Evolutionary conservation across 2,888 invertebrate species (phyloP), one percentile per base, ranked within the genome.

Genomic region (Cataglyphis albicans): DNA sequence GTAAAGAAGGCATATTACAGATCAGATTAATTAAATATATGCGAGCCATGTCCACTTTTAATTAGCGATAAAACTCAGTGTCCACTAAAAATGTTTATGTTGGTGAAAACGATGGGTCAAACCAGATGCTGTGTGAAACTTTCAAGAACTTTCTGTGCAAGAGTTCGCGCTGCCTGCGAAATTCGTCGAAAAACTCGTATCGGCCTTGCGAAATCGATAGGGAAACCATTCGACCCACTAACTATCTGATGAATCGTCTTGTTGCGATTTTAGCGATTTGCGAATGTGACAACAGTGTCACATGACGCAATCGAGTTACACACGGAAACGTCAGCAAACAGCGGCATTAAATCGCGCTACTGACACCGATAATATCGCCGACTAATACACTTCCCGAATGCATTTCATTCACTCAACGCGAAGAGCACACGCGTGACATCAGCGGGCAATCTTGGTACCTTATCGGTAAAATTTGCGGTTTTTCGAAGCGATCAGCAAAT

Each of bases 361-460:
- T 72, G 78, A 59, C 78, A 70, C 25, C 44, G 21, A 80, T 78
- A 70, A 44, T 57, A 18, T 59, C 32, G 59, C 59, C 4, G 35
- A 12, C 21, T 80, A 80, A 80, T 72, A 44, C 72, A 78, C 78
- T 70, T 59, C 21, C 25, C 72, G 78, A 44, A 21, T n/a, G n/a
- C 7, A 52, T 52, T 35, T 59, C 44, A n/a, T n/a, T 80, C 48
- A 25, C 59, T 57, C 70, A 57, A 57, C 25, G 10, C n/a, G 0
- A 44, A 18, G 15, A 41, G 12, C 32, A 12, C 21, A 21, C 35
- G 25, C 55, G 52, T n/a, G 52, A 41, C 57, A n/a, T 78, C 57
- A n/a, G 12, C 7, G 41, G 21, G 25, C 32, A 25, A 44, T 7
- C 18, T n/a, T 29, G 15, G 6, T 10, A 18, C 7, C 59, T 74